phyloP scores from a whole-genome alignment of 2,113 vertebrate species.

The Hippocampus comes region DNA sequence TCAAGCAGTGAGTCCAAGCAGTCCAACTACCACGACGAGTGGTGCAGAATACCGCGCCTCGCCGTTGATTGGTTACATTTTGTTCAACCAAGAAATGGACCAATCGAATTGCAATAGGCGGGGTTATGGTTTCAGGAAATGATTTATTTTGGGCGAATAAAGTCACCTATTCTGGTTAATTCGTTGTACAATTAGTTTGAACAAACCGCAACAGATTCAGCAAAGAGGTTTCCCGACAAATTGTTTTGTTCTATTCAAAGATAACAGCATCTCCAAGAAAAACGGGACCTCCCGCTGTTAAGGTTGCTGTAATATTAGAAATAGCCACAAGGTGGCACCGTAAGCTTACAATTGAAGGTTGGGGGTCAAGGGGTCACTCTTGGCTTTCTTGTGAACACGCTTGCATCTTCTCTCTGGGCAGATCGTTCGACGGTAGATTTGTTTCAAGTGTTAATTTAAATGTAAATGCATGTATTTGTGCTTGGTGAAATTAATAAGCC shows the following conservation, averaged over 20 bases:
- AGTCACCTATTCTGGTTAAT: too few species aligned
- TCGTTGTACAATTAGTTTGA: background rate
- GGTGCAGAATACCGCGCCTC: background rate
- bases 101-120: slow-evolving; percentile 31
- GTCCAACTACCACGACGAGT: background rate
- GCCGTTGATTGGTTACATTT: slow-evolving; percentile 6
- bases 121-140: slow-evolving; percentile 9
- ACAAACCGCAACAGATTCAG: background rate
- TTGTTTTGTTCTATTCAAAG: background rate
- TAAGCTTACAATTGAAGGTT: background rate
- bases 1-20: background rate
- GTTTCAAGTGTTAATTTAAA: too few species aligned
- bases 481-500: background rate
- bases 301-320: background rate
- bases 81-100: background rate
- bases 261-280: too few species aligned
- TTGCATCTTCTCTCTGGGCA: background rate
- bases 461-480: background rate
- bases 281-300: background rate
- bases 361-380: background rate
- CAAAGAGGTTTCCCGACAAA: too few species aligned
- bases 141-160: too few species aligned
- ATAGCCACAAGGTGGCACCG: slow-evolving; percentile 28
- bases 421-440: too few species aligned
- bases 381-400: background rate